Evolutionary conservation across 1,140 invertebrate species (phyloP).

Genomic region (Drosophila grimshawi): DNA sequence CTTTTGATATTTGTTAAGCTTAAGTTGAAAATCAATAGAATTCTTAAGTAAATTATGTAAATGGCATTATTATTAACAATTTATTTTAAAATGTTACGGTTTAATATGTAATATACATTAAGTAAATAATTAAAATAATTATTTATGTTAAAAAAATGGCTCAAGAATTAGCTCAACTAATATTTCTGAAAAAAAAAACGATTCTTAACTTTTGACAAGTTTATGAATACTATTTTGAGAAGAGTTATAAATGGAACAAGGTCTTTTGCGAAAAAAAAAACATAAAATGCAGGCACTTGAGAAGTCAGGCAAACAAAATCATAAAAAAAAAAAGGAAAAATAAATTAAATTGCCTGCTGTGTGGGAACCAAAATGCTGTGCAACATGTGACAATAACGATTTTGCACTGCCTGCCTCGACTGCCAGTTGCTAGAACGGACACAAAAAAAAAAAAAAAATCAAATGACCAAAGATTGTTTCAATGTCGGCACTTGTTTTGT

Average conservation of each 20-base stretch:
- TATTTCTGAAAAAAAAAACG: too few relatives aligned
- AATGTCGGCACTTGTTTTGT: constrained; percentile 72
- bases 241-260: constrained; percentile 35
- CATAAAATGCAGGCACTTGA: constrained; percentile 55
- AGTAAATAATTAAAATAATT: too few relatives aligned
- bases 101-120: too few relatives aligned
- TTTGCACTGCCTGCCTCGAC: constrained; percentile 56
- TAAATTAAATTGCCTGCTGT: constrained; percentile 71
- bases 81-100: too few relatives aligned
- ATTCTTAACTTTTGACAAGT: not conserved
- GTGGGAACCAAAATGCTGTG: constrained; percentile 72
- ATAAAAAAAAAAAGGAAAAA: constrained; percentile 55
- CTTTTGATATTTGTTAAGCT: too few relatives aligned
- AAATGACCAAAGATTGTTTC: constrained; percentile 54
- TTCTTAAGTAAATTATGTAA: too few relatives aligned
- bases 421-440: constrained; percentile 9
- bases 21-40: too few relatives aligned
- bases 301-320: constrained; percentile 41
- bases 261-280: constrained; percentile 17
- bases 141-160: too few relatives aligned
- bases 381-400: constrained; percentile 71
- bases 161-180: too few relatives aligned
- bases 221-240: constrained; percentile 35
- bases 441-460: constrained; percentile 21
- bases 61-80: too few relatives aligned